Conservation (phyloP, 1,140 invertebrate genomes). For the Penaeus indicus region DNA sequence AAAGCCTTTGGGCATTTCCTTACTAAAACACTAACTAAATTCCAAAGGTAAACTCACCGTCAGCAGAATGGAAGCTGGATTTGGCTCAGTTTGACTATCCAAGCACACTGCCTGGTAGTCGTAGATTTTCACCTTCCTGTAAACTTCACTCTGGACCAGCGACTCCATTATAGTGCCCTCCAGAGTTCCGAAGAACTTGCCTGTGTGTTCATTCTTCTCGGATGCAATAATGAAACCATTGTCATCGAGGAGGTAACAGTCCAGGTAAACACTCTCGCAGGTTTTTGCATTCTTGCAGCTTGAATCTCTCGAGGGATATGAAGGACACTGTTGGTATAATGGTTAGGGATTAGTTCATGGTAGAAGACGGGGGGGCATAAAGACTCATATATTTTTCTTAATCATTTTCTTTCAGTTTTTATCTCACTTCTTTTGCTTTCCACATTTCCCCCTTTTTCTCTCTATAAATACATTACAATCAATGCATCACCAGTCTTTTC, state of each 20-base stretch:
- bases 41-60: constrained; percentile 73
- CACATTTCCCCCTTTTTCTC: no score
- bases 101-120: constrained; percentile 91
- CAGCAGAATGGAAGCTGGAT: constrained; percentile 69
- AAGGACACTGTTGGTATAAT: constrained; percentile 45
- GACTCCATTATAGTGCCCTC: constrained; percentile 96
- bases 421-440: no score
- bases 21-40: constrained; percentile 72
- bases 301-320: constrained; percentile 43
- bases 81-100: constrained; percentile 74
- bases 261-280: constrained; percentile 86
- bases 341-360: neutral
- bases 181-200: constrained; percentile 91
- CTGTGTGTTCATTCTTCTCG: constrained; percentile 85
- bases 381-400: no score
- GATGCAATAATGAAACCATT: constrained; percentile 94
- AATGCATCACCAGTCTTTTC: no score
- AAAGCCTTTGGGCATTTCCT: constrained; percentile 70
- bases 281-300: constrained; percentile 72
- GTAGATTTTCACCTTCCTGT: constrained; percentile 85
- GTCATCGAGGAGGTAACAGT: constrained; percentile 93
- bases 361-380: no score
- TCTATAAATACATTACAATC: no score
- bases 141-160: constrained; percentile 89
- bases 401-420: no score